Conservation (phyloP, 2,113 vertebrate species). For the Eurypyga helias region DNA sequence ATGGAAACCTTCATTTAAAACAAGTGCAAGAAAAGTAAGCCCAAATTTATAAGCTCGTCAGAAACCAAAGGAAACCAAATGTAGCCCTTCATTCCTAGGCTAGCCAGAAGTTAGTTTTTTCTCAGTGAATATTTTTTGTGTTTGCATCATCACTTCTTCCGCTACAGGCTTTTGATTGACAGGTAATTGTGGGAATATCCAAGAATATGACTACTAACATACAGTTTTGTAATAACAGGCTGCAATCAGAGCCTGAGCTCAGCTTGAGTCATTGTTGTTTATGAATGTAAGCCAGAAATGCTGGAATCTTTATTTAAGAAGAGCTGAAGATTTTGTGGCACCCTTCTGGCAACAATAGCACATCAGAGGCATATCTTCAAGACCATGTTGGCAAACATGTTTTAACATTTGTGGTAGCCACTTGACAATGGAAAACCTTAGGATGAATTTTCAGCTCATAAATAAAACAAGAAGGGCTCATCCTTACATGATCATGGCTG, state of each 20-base stretch:
- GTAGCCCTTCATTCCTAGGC: background rate
- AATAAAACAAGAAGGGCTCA: slow-evolving; percentile 73
- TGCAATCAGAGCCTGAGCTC: slow-evolving; percentile 34
- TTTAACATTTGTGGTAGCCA: slow-evolving; percentile 70
- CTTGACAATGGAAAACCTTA: slow-evolving; percentile 72
- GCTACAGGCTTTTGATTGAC: slow-evolving; percentile 27
- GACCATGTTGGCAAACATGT: slow-evolving; percentile 54
- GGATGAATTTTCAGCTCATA: slow-evolving; percentile 78
- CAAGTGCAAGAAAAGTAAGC: background rate
- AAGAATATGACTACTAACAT: slow-evolving; percentile 57
- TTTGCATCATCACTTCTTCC: background rate
- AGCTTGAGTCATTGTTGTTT: slow-evolving; percentile 59
- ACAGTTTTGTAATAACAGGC: slow-evolving; percentile 36
- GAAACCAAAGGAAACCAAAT: slow-evolving; percentile 10
- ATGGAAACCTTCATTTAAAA: background rate
- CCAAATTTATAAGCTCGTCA: background rate
- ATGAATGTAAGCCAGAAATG: slow-evolving; percentile 48
- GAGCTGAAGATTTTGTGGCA: slow-evolving; percentile 61
- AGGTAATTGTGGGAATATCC: slow-evolving; percentile 15
- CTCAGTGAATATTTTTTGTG: background rate
- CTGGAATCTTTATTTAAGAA: slow-evolving; percentile 58
- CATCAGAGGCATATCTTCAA: slow-evolving; percentile 55
- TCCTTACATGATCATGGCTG: slow-evolving; percentile 53
- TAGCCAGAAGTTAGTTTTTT: background rate
- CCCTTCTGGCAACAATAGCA: slow-evolving; percentile 29